These are phyloP conservation scores for Ophonus ardosiacus DNA, from an alignment of 2,888 invertebrate genomes.

Conservation along the genomic window DNA sequence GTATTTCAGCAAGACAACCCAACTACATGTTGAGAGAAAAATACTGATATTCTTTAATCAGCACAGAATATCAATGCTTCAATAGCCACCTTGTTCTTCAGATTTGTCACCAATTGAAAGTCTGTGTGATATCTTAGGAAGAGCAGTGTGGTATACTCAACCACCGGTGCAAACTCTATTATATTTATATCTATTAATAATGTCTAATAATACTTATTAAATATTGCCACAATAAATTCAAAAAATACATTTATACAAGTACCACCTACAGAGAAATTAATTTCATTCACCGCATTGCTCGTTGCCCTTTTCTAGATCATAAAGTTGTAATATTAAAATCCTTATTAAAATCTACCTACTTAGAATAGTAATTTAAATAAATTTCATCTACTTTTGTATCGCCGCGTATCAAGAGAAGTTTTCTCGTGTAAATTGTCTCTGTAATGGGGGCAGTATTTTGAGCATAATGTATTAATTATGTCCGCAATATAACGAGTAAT, in stretches of 20 bases:
- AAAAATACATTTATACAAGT: neutral
- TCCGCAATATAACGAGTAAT: constrained; percentile 17
- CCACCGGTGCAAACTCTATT: too few relatives aligned
- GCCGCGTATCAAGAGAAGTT: neutral
- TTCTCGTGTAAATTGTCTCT: constrained; percentile 13
- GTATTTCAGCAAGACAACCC: too few relatives aligned
- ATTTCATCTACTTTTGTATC: neutral
- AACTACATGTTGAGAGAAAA: too few relatives aligned
- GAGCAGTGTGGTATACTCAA: too few relatives aligned
- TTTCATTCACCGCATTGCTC: neutral
- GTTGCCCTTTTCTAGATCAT: constrained; percentile 5
- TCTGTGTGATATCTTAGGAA: too few relatives aligned
- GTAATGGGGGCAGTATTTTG: constrained; percentile 16
- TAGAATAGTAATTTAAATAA: constrained; percentile 7
- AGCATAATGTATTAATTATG: constrained; percentile 31
- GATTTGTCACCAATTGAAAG: too few relatives aligned
- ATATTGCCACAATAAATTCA: too few relatives aligned
- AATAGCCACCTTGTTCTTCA: too few relatives aligned
- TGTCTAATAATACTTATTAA: too few relatives aligned
- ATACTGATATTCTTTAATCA: too few relatives aligned
- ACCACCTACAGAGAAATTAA: neutral
- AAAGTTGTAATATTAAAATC: constrained; percentile 28
- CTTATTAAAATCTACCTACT: constrained; percentile 36
- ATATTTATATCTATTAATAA: too few relatives aligned
- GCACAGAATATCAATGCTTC: too few relatives aligned